Conservation (phyloP, 2,888 invertebrate genomes). For the Bugulina stolonifera region DNA sequence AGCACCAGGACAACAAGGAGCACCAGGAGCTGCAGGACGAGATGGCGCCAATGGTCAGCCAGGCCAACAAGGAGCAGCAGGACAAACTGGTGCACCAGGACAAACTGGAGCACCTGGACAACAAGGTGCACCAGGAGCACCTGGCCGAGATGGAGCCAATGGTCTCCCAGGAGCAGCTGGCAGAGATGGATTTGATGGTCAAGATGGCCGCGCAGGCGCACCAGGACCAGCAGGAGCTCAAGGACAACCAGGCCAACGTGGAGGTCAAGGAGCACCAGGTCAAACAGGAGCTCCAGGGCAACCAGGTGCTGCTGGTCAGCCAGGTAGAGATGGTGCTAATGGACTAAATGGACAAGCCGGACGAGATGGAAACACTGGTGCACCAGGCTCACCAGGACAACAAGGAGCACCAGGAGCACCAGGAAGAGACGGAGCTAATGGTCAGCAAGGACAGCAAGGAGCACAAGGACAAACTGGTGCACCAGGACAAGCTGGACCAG, state of each 20-base stretch:
- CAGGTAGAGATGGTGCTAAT: neutral
- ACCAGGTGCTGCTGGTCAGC: neutral
- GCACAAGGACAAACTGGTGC: neutral
- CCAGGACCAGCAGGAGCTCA: neutral
- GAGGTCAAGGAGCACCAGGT: neutral
- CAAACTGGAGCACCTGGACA: constrained; percentile 25
- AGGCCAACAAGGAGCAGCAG: neutral
- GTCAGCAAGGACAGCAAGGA: neutral
- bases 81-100: neutral
- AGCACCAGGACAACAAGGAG: neutral
- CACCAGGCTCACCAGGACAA: constrained; percentile 15
- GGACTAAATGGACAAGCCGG: neutral
- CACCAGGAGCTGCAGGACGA: constrained; percentile 33
- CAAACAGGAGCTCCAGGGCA: constrained; percentile 15
- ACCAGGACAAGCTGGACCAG: neutral
- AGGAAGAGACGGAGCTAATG: constrained; percentile 13
- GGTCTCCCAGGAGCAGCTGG: constrained; percentile 19
- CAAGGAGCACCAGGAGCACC: neutral
- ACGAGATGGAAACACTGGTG: neutral
- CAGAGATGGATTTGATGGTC: neutral
- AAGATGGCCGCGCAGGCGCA: neutral
- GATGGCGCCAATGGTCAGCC: neutral
- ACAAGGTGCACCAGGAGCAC: constrained; percentile 27
- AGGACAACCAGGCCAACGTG: neutral
- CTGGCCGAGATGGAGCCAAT: constrained; percentile 2